A percentile compares a stretch with the other conserved stretches of the same genome.
These are phyloP conservation scores for Melitaea cinxia DNA, from an alignment of 1,140 invertebrate genomes.

Conservation along the genomic window DNA sequence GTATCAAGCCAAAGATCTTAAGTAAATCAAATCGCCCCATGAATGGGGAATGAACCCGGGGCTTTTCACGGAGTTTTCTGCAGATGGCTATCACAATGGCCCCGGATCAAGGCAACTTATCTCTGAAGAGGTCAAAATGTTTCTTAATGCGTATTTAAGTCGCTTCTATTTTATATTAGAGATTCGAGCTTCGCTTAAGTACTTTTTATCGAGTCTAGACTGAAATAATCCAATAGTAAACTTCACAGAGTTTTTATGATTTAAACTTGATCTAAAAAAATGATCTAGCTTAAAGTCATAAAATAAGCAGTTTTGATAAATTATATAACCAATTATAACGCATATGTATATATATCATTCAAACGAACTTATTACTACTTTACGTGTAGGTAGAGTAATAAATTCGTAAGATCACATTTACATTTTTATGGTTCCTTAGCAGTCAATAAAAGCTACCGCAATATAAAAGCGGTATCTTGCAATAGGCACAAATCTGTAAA, in stretches of 20 bases:
- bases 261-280: constrained; percentile 6
- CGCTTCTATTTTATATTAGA: constrained; percentile 53
- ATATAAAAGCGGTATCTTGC: constrained; percentile 54
- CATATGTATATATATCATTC: too few relatives aligned
- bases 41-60: constrained; percentile 76
- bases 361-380: constrained; percentile 54
- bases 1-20: constrained; percentile 77
- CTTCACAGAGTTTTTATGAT: background rate
- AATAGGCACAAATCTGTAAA: constrained; percentile 62
- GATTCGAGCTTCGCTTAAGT: background rate
- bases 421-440: constrained; percentile 75
- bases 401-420: constrained; percentile 57
- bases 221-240: constrained; percentile 48
- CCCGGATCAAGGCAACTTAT: constrained; percentile 75
- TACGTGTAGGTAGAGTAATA: constrained; percentile 41
- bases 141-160: constrained; percentile 77
- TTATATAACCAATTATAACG: too few relatives aligned
- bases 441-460: constrained; percentile 66
- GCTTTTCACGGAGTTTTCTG: constrained; percentile 73
- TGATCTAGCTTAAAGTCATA: background rate
- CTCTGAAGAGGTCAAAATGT: constrained; percentile 71
- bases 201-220: constrained; percentile 49
- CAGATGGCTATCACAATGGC: constrained; percentile 78
- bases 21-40: constrained; percentile 81
- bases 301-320: background rate